Conservation (phyloP, 2,888 invertebrate genomes). For the Gisinianus flammeolus region DNA sequence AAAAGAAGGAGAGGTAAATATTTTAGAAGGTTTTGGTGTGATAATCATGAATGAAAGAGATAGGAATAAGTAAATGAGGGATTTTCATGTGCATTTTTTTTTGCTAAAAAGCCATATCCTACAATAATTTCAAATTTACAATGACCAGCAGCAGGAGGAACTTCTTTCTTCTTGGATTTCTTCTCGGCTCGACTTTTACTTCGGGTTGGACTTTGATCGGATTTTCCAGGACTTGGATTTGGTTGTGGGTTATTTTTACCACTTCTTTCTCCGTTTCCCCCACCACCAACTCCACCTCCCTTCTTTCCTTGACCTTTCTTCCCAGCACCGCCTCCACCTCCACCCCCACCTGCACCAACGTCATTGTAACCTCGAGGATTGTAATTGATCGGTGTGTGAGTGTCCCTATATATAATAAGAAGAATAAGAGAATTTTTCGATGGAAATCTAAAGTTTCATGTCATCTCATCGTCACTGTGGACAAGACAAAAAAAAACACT, state of each 20-base stretch:
- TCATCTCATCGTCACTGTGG: neutral
- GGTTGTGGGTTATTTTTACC: constrained; percentile 45
- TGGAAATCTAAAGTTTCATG: no score
- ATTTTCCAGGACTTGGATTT: constrained; percentile 40
- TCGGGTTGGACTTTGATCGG: constrained; percentile 54
- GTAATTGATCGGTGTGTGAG: constrained; percentile 12
- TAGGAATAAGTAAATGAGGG: neutral
- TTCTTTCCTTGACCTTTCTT: neutral
- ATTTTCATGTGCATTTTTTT: neutral
- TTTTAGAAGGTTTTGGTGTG: neutral
- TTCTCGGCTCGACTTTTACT: constrained; percentile 56
- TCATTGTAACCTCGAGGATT: neutral
- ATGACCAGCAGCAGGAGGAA: constrained; percentile 48
- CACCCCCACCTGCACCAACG: no score
- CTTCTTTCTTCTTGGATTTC: constrained; percentile 54
- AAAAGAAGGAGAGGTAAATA: neutral
- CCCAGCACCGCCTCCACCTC: neutral
- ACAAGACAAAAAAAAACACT: no score
- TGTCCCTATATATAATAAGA: neutral
- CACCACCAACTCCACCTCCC: neutral
- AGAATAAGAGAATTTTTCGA: neutral
- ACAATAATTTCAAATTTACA: constrained; percentile 44
- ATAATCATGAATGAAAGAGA: neutral
- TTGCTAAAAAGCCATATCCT: constrained; percentile 16
- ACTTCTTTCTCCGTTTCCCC: constrained; percentile 23